Conservation (phyloP, 2,113 vertebrate genomes). For the Menidia beryllina region DNA sequence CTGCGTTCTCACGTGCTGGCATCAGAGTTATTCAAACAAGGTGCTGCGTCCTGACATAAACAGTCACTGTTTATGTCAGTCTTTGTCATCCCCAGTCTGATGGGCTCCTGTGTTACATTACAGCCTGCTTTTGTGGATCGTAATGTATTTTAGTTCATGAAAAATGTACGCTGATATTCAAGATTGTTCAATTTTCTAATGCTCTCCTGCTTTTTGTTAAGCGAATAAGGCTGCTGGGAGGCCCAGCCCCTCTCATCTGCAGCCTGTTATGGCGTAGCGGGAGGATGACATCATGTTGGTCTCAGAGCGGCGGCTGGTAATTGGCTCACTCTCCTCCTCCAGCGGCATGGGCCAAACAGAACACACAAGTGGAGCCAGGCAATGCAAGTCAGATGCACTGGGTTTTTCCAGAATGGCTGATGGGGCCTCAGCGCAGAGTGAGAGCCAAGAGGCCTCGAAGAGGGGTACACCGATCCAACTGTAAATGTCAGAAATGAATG, state of each 20-base stretch:
- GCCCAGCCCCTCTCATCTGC: conserved; percentile 79
- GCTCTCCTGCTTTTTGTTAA: conserved; percentile 63
- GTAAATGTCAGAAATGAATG: conserved; percentile 86
- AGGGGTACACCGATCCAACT: conserved; percentile 74
- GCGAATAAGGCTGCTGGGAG: conserved; percentile 63
- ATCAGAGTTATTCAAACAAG: conserved; percentile 69
- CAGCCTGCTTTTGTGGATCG: conserved; percentile 36
- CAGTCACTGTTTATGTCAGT: conserved; percentile 53
- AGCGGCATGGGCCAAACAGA: conserved; percentile 78
- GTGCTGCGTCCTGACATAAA: conserved; percentile 48
- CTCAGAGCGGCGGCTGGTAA: conserved; percentile 79
- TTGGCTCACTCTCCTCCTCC: conserved; percentile 78
- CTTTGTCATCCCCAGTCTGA: conserved; percentile 40
- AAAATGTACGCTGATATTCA: conserved; percentile 59
- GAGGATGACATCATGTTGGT: conserved; percentile 82
- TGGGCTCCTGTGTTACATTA: conserved; percentile 45
- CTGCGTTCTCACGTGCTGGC: conserved; percentile 62
- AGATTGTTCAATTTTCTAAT: conserved; percentile 43
- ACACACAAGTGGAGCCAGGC: conserved; percentile 85
- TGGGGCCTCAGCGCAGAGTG: conserved; percentile 71
- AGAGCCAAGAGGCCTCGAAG: conserved; percentile 78
- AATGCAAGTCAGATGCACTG: conserved; percentile 81
- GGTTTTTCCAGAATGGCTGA: conserved; percentile 82
- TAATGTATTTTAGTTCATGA: conserved; percentile 49
- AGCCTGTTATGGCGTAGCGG: conserved; percentile 78